Evolutionary conservation across 2,888 invertebrate species (phyloP).

Genomic region (Cheilosia impressa): DNA sequence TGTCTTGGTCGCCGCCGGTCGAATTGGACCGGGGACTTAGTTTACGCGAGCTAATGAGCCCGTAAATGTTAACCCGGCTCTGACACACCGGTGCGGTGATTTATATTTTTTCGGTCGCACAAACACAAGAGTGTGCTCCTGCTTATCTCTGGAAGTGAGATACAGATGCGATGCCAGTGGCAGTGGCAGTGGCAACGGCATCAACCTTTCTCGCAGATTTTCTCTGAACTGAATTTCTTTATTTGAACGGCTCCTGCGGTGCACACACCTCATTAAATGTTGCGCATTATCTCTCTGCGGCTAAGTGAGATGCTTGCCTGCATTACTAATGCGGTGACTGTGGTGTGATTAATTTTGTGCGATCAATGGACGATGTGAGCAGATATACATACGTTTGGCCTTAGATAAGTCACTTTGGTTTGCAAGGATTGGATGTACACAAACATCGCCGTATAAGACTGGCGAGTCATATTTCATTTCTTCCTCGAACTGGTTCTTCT

Average conservation of each 20-base stretch:
- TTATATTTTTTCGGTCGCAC: constrained; percentile 74
- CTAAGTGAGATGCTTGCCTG: constrained; percentile 69
- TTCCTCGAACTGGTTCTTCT: background rate
- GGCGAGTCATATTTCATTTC: background rate
- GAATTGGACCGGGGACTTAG: constrained; percentile 58
- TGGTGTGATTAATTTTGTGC: constrained; percentile 71
- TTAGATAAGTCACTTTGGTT: constrained; percentile 39
- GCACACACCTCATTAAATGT: constrained; percentile 75
- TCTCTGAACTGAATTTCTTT: constrained; percentile 40
- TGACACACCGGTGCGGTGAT: constrained; percentile 75
- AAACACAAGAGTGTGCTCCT: constrained; percentile 28
- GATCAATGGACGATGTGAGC: constrained; percentile 55
- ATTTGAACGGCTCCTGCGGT: constrained; percentile 57
- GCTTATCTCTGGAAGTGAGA: constrained; percentile 70
- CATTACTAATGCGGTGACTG: constrained; percentile 68
- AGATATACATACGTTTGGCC: constrained; percentile 38
- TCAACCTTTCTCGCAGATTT: constrained; percentile 54
- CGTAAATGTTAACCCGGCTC: constrained; percentile 77
- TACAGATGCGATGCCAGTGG: constrained; percentile 55
- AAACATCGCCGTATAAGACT: background rate
- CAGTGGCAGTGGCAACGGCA: constrained; percentile 34
- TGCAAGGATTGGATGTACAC: background rate
- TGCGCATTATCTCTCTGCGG: constrained; percentile 61
- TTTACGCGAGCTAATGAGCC: constrained; percentile 76
- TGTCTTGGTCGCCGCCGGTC: constrained; percentile 21